A percentile compares a stretch with the other conserved stretches of the same genome.
Conservation (phyloP, 1,140 invertebrate species). For the Drosophila littoralis region DNA sequence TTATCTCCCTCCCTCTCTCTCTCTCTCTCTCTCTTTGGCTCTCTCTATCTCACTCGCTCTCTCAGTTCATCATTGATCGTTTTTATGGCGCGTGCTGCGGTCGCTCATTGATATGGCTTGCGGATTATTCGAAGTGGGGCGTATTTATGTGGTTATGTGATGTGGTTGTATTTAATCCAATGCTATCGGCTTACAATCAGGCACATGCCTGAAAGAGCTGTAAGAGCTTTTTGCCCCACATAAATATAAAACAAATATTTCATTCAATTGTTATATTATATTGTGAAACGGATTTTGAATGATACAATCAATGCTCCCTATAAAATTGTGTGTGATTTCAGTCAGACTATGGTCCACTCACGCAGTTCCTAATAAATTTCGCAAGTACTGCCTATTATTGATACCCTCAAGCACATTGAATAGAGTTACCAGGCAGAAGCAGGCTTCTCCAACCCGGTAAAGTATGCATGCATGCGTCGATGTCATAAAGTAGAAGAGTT, state of each 20-base stretch:
- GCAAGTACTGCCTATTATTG: no score
- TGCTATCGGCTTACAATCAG: slow-evolving; percentile 41
- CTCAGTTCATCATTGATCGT: slow-evolving; percentile 39
- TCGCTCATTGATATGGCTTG: slow-evolving; percentile 50
- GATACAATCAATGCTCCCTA: neutral
- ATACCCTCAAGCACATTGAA: no score
- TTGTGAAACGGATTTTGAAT: neutral
- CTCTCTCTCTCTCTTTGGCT: slow-evolving; percentile 15
- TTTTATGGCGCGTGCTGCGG: slow-evolving; percentile 61
- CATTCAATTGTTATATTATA: neutral
- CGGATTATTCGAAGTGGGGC: slow-evolving; percentile 51
- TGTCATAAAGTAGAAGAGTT: no score
- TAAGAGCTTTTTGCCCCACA: neutral
- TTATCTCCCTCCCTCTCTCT: neutral
- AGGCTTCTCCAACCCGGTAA: no score
- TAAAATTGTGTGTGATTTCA: neutral
- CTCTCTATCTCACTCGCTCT: slow-evolving; percentile 14
- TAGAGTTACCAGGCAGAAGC: no score
- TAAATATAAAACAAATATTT: neutral
- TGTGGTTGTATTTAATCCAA: neutral
- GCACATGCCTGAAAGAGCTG: neutral
- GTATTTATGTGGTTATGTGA: slow-evolving; percentile 40
- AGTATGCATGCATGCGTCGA: no score
- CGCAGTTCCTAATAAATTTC: no score
- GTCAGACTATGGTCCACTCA: no score